phyloP scores from a whole-genome alignment of 1,140 invertebrate species.

The Calosoma granatense region DNA sequence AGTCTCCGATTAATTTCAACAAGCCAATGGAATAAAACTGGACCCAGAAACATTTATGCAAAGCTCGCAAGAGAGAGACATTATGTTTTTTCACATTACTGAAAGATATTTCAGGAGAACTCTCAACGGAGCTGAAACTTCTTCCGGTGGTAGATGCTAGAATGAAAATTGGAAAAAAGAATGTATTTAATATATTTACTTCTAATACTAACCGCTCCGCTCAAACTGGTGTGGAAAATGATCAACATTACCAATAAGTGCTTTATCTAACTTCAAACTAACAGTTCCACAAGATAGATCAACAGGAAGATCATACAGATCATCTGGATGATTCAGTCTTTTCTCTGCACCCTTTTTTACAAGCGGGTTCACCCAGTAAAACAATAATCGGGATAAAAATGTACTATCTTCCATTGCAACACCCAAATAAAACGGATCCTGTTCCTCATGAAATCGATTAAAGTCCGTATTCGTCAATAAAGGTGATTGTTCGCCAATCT shows the following conservation, averaged over 20 bases:
- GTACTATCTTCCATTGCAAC: slow-evolving; percentile 68
- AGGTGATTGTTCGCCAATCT: slow-evolving; percentile 37
- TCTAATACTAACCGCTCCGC: not conserved
- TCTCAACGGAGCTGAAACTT: slow-evolving; percentile 34
- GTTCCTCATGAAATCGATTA: slow-evolving; percentile 49
- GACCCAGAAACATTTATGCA: slow-evolving; percentile 75
- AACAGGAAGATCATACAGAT: slow-evolving; percentile 77
- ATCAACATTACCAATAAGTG: slow-evolving; percentile 37
- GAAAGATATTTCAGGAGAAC: slow-evolving; percentile 28
- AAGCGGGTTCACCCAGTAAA: slow-evolving; percentile 80
- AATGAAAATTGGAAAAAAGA: not conserved
- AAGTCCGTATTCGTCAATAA: slow-evolving; percentile 39
- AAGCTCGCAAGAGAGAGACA: slow-evolving; percentile 54
- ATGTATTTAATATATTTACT: not conserved
- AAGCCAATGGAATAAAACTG: slow-evolving; percentile 86
- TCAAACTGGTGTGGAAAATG: slow-evolving; percentile 27
- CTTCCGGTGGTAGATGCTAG: slow-evolving; percentile 8
- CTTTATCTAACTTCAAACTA: slow-evolving; percentile 45
- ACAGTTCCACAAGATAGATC: slow-evolving; percentile 51
- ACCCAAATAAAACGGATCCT: slow-evolving; percentile 58
- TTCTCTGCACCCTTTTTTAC: slow-evolving; percentile 71
- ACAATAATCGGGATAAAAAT: slow-evolving; percentile 63
- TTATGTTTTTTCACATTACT: slow-evolving; percentile 34
- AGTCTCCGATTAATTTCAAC: slow-evolving; percentile 75
- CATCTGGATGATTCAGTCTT: slow-evolving; percentile 61